These are phyloP conservation scores for Diglossa cyanea DNA, from an alignment of 2,797 vertebrate species.

Conservation along the genomic window DNA sequence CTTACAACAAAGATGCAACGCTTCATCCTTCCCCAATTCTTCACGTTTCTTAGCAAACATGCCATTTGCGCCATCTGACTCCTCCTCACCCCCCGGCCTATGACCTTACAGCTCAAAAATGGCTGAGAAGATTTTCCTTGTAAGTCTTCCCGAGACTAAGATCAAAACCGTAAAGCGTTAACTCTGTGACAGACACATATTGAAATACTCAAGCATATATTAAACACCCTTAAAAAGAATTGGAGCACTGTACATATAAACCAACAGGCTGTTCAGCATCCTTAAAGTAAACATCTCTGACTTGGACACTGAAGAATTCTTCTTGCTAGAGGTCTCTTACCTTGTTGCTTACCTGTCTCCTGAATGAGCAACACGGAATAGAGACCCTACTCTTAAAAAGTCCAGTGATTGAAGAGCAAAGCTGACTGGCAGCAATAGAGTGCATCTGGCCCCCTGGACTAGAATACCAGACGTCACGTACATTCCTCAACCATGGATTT, in stretches of 20 bases:
- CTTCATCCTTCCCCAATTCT: conserved; percentile 46
- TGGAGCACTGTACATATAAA: neutral
- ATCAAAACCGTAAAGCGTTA: neutral
- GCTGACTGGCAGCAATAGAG: neutral
- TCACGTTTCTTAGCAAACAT: conserved; percentile 54
- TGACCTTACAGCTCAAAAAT: conserved; percentile 48
- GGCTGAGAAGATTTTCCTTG: conserved; percentile 3
- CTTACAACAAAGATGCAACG: conserved; percentile 45
- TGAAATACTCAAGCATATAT: neutral
- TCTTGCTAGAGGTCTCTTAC: neutral
- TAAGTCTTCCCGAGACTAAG: neutral
- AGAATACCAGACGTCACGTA: neutral
- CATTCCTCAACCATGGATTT: neutral
- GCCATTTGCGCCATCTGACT: conserved; percentile 35
- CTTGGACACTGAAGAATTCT: neutral
- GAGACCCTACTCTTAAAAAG: neutral
- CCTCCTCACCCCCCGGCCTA: conserved; percentile 30
- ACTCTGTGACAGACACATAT: neutral
- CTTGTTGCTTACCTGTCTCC: neutral
- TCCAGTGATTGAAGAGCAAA: neutral
- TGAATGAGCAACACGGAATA: neutral
- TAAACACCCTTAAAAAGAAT: neutral
- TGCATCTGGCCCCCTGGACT: neutral
- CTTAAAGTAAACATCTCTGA: neutral
- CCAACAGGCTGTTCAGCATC: neutral